These are phyloP conservation scores for Thysanoteuthis rhombus DNA, from an alignment of 2,888 invertebrate genomes.

Conservation along the genomic window DNA sequence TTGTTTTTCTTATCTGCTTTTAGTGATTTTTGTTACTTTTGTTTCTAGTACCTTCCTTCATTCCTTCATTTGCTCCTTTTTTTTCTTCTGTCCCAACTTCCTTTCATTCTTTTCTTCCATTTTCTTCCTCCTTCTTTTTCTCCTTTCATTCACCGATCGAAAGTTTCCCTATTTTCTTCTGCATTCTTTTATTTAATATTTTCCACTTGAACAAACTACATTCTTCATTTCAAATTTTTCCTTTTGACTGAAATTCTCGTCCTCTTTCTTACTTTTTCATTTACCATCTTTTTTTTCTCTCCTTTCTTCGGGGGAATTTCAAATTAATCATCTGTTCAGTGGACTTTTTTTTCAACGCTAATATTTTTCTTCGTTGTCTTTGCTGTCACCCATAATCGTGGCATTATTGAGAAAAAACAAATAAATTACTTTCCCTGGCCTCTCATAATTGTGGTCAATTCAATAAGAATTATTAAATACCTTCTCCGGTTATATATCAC, in stretches of 20 bases:
- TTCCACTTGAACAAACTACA: too few species aligned
- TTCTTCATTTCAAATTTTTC: too few species aligned
- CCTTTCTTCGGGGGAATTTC: background rate
- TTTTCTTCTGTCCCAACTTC: background rate
- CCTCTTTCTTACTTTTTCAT: background rate
- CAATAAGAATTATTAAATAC: background rate
- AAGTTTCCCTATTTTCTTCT: too few species aligned
- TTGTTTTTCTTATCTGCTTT: background rate
- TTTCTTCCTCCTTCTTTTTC: background rate
- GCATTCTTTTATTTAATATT: too few species aligned
- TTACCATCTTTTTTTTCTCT: background rate
- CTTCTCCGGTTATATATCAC: background rate
- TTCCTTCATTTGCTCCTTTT: background rate
- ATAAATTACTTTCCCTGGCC: background rate
- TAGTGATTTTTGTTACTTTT: too few species aligned
- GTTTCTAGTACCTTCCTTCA: background rate
- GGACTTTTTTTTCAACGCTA: background rate
- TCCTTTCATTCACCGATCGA: too few species aligned
- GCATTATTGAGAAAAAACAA: background rate
- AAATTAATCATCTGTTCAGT: background rate
- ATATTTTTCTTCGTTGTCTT: background rate
- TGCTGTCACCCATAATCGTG: background rate
- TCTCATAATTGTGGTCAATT: background rate
- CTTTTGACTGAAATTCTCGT: too few species aligned
- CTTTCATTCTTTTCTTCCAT: background rate